Evolutionary conservation across 2,113 vertebrate genomes (phyloP), one percentile per base, ranked within the genome.

Genomic region (rabbit (Oryctolagus cuniculus)): DNA sequence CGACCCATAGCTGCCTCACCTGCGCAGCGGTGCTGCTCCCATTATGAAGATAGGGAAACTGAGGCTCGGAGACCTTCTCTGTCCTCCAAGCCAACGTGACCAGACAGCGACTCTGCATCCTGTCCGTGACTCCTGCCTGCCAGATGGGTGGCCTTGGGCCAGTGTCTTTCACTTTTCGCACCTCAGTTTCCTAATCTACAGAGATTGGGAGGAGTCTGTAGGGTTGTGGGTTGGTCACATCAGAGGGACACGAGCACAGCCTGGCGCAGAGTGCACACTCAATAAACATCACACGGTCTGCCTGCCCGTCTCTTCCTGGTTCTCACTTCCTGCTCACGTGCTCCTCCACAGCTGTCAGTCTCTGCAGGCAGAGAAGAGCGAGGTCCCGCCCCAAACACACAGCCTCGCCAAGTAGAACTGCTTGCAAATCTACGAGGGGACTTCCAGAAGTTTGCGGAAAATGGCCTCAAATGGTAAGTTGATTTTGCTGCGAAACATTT

Each of bases 121-220:
- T 17, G 53, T 22, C n/a, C 6, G 3, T 5, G n/a, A 27, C 27
- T 31, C 51, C n/a, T 61, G 61, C 55, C 34, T 85, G 79, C 67
- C 27, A 38, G 58, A 11, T 5, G 5, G 66, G 9, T 15, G 64
- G 27, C 2, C 0, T 24, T 4, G 29, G n/a, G 5, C 1, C 64
- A 73, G 10, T 19, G 19, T 49, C 34, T 63, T 74, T 51, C 44
- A 36, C 4, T 53, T 63, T 79, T 70, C 31, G 55, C 27, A 72
- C 24, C 36, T 89, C 55, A 4, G 19, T 58, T 90, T 92, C 61
- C 77, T 69, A 25, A 85, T 78, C 70, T 69, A 17, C 24, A 27
- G 61, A 55, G 89, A 24, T 10, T 6, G 29, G 8, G 11, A 17
- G 19, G 19, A 4, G 2, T 49, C 21, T 3, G 15, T 29, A 5